These are phyloP conservation scores for Drosophila nannoptera DNA, from an alignment of 1,140 invertebrate species.

Conservation along the genomic window DNA sequence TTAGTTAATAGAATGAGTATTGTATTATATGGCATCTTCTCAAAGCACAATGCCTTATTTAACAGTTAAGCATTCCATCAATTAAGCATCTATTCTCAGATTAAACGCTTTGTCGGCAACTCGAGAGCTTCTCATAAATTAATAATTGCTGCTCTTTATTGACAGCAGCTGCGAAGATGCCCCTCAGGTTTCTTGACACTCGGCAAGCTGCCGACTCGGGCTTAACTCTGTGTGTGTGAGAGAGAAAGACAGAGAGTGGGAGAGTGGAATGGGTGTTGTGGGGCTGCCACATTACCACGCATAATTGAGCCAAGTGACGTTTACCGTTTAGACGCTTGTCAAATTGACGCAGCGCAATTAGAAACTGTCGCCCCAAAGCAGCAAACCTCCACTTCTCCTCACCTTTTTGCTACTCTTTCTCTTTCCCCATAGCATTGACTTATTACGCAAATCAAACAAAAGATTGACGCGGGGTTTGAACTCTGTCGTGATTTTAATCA, in stretches of 20 bases:
- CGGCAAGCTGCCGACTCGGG: too few species aligned
- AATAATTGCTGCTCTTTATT: slow-evolving; percentile 64
- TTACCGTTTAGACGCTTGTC: slow-evolving; percentile 61
- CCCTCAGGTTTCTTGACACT: slow-evolving; percentile 42
- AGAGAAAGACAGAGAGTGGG: neutral
- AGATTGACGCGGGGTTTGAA: slow-evolving; percentile 50
- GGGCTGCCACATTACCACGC: slow-evolving; percentile 45
- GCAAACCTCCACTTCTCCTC: neutral
- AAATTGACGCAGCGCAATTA: slow-evolving; percentile 65
- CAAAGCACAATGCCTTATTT: too few species aligned
- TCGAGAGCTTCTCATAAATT: slow-evolving; percentile 48
- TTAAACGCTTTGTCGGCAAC: slow-evolving; percentile 10
- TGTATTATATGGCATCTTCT: too few species aligned
- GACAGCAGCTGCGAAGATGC: slow-evolving; percentile 47
- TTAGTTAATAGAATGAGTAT: too few species aligned
- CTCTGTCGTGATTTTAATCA: slow-evolving; percentile 51
- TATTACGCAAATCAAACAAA: slow-evolving; percentile 72
- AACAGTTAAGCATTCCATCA: neutral
- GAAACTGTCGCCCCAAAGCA: slow-evolving; percentile 45
- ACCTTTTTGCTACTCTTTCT: neutral
- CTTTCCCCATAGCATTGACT: slow-evolving; percentile 43
- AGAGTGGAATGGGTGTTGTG: slow-evolving; percentile 18
- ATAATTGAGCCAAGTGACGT: slow-evolving; percentile 57
- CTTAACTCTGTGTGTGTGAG: neutral
- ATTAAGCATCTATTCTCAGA: slow-evolving; percentile 7